Base-by-base conservation (phyloP, 2,113 vertebrate species). In the Abramis brama region DNA sequence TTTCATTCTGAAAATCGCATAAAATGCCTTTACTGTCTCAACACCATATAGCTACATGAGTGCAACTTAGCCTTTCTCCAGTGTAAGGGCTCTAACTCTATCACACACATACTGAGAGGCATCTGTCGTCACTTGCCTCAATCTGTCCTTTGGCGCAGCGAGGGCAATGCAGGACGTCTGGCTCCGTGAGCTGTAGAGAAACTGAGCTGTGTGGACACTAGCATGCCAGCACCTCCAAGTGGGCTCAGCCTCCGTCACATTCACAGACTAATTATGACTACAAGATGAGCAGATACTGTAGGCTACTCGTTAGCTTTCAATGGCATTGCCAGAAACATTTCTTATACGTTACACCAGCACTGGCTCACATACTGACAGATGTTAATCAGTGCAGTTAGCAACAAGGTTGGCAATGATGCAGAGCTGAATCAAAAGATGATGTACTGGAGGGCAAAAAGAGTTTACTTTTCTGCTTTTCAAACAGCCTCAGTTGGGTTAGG, bases 221-320 rank as follows among this genome's bases (percentile, higher is more conserved):
- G 62, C 79, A 82, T 85, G 70, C 85, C 73, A 77, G 86, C 73
- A 78, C 70, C 36, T 79, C 27, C 60, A 68, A 83, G 52, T 66
- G 74, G 45, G 36, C n/a, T 86, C 45, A 12, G 43, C 64, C 75
- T 73, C 78, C 83, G 25, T 70, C 60, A 39, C 60, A 82, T 86
- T 86, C 75, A 64, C 60, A 77, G 84, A n/a, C 70, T 89, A 84
- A 88, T 89, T 86, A 87, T 77, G 45, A 82, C 86, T 79, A 84
- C 62, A 87, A 89, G 71, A 86, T 79, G 82, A 86, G 77, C 43
- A 86, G 82, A 86, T 73, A 84, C 57, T 79, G 30, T 59, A 55
- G 27, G 80, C 84, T 71, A 85, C 74, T 86, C 84, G 86, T 88
- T 88, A 83, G 64, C 73, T 85, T 82, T 71, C 84, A 85, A 27